Percentiles rank a stretch among this genome's conserved stretches.
Conservation (phyloP, 2,113 vertebrate species). For the Maccullochella peelii region DNA sequence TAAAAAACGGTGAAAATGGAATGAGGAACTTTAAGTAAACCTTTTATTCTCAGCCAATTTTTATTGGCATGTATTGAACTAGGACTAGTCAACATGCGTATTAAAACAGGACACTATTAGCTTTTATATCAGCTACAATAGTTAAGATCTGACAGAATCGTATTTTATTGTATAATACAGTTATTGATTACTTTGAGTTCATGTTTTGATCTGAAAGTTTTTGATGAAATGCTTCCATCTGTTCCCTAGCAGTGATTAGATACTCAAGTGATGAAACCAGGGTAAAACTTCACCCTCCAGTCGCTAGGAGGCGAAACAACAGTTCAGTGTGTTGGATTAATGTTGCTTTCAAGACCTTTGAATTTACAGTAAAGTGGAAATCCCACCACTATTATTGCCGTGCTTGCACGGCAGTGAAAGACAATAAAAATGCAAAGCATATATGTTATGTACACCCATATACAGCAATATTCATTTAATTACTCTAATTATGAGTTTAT, state of each 20-base stretch:
- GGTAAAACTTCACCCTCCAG: conserved; percentile 11
- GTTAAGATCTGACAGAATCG: not conserved
- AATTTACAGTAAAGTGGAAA: not conserved
- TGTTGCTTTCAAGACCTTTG: conserved; percentile 27
- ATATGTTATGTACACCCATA: no score
- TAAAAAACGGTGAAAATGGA: not conserved
- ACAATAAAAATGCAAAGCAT: not conserved
- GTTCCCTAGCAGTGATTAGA: no score
- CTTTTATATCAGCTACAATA: not conserved
- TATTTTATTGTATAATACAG: not conserved
- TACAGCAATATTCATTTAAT: rapidly evolving
- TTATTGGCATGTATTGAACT: not conserved
- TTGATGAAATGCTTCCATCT: no score
- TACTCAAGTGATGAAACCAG: not conserved
- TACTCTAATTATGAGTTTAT: no score
- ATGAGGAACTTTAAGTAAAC: not conserved
- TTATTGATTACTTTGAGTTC: not conserved
- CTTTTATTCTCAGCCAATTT: not conserved
- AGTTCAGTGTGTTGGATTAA: rapidly evolving
- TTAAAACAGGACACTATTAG: not conserved
- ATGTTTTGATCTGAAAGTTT: not conserved
- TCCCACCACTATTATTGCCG: rapidly evolving
- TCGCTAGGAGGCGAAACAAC: conserved; percentile 31
- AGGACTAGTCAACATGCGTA: not conserved
- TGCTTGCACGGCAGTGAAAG: not conserved